Evolutionary conservation across 2,888 invertebrate species (phyloP), one percentile per base, ranked within the genome.

Genomic region (Lymantria dispar): DNA sequence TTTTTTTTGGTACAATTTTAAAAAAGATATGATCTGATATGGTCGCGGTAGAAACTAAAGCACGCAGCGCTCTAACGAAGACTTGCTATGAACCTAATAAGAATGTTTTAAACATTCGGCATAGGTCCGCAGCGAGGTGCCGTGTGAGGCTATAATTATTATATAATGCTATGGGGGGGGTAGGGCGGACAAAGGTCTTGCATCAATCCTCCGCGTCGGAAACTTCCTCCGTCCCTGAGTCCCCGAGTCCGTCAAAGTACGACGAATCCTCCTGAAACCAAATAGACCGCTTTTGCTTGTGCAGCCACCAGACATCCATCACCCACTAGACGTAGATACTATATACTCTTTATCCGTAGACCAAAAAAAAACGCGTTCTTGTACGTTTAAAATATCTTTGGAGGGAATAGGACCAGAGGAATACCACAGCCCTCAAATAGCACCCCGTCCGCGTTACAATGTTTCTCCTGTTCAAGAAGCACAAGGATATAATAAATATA

Each of bases 251-350:
- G 71, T 87, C 89, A 52, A 87, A 87, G 75, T 85, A 90, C 71
- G 89, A 90, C 71, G 89, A 88, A 82, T 90, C 90, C 90, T 91
- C 91, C 91, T 91, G 91, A 83, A 90, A 91, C 64, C 83, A 90
- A 87, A 90, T 74, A 79, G 73, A 80, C 76, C 78, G 81, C 80
- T 77, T 73, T 84, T 83, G 84, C 81, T 82, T 69, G 76, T 74
- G 74, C 70, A 63, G 67, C 77, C 67, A 67, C 22, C 40, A 7
- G 15, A 13, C 40, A 51, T 50, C 48, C 48, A n/a, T 37, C 54
- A 50, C 58, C 60, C 58, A 73, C 78, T 81, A 87, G 85, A 87
- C 83, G 82, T 64, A 78, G 84, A 80, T 83, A 83, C 80, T 61
- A 76, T 79, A 75, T 72, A 64, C 60, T 64, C 57, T 22, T 22